Conservation (phyloP, 2,113 vertebrate species). For the Gracilinanus agilis region DNA sequence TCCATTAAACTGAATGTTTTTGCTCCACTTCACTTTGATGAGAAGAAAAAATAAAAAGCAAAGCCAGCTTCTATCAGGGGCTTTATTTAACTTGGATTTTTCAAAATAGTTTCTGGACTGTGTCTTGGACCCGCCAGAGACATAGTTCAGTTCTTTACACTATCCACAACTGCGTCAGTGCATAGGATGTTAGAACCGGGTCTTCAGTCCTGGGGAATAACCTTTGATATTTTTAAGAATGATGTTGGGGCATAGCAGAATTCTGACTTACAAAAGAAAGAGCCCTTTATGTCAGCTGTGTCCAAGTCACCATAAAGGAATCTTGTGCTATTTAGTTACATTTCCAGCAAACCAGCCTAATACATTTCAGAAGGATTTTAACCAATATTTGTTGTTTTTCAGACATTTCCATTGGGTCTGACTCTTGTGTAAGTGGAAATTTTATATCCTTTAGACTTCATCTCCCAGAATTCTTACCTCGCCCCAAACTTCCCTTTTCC, state of each 20-base stretch:
- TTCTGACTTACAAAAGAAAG: conserved; percentile 14
- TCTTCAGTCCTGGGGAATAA: not conserved
- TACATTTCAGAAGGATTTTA: conserved; percentile 45
- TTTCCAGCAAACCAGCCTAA: conserved; percentile 12
- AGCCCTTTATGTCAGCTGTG: conserved; percentile 6
- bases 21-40: not conserved
- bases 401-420: no score
- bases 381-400: conserved; percentile 4
- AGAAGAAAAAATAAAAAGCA: not conserved
- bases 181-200: not conserved
- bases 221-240: conserved; percentile 28
- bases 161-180: not conserved
- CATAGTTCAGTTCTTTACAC: not conserved
- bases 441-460: no score
- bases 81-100: conserved; percentile 31
- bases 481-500: no score
- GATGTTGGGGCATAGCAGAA: not conserved
- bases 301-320: not conserved
- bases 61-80: conserved; percentile 13
- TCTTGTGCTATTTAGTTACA: not conserved
- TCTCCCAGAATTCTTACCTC: no score
- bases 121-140: not conserved
- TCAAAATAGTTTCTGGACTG: not conserved
- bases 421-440: no score
- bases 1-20: conserved; percentile 26